Percentiles rank a stretch among this genome's conserved stretches.
Evolutionary conservation across 2,113 vertebrate genomes (phyloP).

Genomic region (Ariopsis seemanni): DNA sequence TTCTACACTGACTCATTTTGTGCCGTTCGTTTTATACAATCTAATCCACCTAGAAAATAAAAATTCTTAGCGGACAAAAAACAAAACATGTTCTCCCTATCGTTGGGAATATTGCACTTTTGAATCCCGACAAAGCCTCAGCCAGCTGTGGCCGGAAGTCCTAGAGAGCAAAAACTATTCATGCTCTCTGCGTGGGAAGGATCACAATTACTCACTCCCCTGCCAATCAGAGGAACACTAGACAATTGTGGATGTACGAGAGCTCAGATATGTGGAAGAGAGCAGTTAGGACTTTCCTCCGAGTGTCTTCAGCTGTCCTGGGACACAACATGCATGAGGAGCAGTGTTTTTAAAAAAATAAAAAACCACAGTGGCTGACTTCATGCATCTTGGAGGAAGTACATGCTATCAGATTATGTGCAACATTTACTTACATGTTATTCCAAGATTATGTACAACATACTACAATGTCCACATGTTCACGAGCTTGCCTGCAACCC

Average conservation of each 20-base stretch:
- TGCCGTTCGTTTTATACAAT: background rate
- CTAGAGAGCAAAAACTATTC: background rate
- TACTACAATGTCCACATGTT: too few relatives aligned
- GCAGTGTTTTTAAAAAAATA: background rate
- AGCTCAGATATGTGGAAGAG: background rate
- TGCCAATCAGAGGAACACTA: background rate
- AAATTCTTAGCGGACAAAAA: background rate
- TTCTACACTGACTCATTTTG: background rate
- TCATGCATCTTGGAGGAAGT: background rate
- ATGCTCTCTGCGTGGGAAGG: background rate
- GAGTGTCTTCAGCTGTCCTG: background rate
- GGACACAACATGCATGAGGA: background rate
- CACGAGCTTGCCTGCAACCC: too few relatives aligned
- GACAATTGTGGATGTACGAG: background rate
- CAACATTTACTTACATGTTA: too few relatives aligned
- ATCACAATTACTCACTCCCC: background rate
- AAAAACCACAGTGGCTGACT: background rate
- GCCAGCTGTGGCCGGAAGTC: background rate
- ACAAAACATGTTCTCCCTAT: background rate
- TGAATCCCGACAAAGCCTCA: background rate
- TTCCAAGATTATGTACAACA: too few relatives aligned
- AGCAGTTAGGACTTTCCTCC: background rate
- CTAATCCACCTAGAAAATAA: constrained; percentile 9
- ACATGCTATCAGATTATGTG: background rate
- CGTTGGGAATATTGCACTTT: background rate